A percentile compares a stretch with the other conserved stretches of the same genome.
Conservation (phyloP, 2,888 invertebrate genomes). For the Trypoxylon attenuatum region DNA sequence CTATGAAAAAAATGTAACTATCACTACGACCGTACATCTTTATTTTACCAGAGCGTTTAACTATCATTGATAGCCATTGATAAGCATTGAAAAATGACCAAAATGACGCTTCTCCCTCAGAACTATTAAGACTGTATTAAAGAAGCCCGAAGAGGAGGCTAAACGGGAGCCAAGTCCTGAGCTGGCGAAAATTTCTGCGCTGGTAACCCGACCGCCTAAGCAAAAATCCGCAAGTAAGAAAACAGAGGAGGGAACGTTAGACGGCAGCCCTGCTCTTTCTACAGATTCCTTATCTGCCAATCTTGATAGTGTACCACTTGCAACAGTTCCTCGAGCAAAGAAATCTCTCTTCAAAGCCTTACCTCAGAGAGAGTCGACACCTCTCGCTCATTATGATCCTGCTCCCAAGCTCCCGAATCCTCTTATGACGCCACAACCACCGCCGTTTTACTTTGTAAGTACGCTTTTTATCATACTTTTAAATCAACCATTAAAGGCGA, state of each 20-base stretch:
- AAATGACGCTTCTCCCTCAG: constrained; percentile 66
- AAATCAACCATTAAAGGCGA: neutral
- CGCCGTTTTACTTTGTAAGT: constrained; percentile 69
- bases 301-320: constrained; percentile 60
- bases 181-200: constrained; percentile 87
- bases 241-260: constrained; percentile 68
- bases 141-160: constrained; percentile 76
- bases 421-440: constrained; percentile 55
- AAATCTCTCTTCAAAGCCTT: constrained; percentile 65
- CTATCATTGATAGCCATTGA: too few relatives aligned
- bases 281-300: constrained; percentile 67
- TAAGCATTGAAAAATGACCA: too few relatives aligned
- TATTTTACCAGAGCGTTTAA: neutral
- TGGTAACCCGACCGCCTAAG: constrained; percentile 88
- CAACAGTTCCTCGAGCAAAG: constrained; percentile 64
- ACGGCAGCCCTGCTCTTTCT: constrained; percentile 65
- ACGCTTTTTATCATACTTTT: constrained; percentile 47
- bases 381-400: constrained; percentile 50
- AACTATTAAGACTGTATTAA: constrained; percentile 82
- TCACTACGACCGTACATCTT: neutral
- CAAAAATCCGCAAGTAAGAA: constrained; percentile 77
- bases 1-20: constrained; percentile 79
- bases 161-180: constrained; percentile 87
- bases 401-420: constrained; percentile 54
- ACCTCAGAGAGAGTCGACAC: constrained; percentile 59